Evolutionary conservation across 35 echinoderm and acorn worm species (phyloP), one percentile per base, ranked within the genome.

Genomic region (Diadema setosum): DNA sequence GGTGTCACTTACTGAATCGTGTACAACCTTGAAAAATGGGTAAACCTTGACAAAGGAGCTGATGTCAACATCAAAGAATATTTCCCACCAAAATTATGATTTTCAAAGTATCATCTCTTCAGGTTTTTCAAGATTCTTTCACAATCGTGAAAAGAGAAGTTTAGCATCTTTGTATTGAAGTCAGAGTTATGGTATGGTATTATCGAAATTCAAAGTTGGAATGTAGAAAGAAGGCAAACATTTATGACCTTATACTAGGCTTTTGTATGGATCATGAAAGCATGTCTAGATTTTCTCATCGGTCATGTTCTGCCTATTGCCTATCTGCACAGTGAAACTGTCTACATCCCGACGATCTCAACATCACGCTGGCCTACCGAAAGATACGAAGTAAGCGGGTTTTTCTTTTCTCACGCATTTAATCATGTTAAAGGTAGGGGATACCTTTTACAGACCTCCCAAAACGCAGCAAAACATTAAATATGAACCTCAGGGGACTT

Each of bases 331-430:
- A 96, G 94, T 11, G 94, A 96, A 59, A 81, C 58, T 30, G 65
- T 30, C 1, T 96, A 88, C 82, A 81, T 35, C n/a, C 69, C 82
- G 23, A 75, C 64, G 17, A 81, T 96, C 15, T 89, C 94, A 41
- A 64, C 89, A 45, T 96, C 94, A 18, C 42, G 70, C 33, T 96
- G 94, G 94, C 94, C 94, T 26, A 85, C 94, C 4, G 90, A 92
- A 67, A 67, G 94, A 81, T 96, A 84, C 42, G 90, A 96, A 82
- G 86, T 93, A 69, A 82, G 75, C 21, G 15, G 31, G 27, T 3
- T 20, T 7, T 27, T 6, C 18, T 16, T 52, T 48, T 39, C 0
- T 0, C 11, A 24, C 21, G 1, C 32, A 75, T 35, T 75, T 21
- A 75, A 75, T 18, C n/a, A 4, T 29, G 32, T 11, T 24, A 45